These are phyloP conservation scores for Falco biarmicus DNA, from an alignment of 2,797 vertebrate genomes.

Conservation along the genomic window DNA sequence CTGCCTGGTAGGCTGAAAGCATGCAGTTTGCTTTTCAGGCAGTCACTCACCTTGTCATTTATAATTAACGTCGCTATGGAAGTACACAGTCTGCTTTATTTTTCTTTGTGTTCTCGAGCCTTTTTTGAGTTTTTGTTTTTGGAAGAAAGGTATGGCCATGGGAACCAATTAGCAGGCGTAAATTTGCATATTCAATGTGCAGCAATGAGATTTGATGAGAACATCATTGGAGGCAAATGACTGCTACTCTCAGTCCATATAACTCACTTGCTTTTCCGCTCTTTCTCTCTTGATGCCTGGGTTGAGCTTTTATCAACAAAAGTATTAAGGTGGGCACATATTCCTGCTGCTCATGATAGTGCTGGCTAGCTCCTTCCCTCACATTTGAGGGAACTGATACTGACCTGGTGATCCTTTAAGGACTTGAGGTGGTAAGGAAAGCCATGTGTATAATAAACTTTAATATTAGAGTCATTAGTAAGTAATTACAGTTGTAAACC, in stretches of 20 bases:
- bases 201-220: not conserved
- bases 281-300: not conserved
- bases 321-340: not conserved
- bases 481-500: not conserved
- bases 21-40: slow-evolving; percentile 8
- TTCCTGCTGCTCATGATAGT: not conserved
- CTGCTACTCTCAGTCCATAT: not conserved
- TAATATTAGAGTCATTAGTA: not conserved
- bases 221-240: not conserved
- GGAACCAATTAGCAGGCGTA: slow-evolving; percentile 60
- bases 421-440: not conserved
- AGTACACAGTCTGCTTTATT: not conserved
- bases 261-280: not conserved
- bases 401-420: not conserved
- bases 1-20: not conserved
- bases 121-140: not conserved
- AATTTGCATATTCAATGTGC: slow-evolving; percentile 42
- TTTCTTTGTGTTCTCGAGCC: not conserved
- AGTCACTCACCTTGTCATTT: not conserved
- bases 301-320: not conserved
- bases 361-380: not conserved
- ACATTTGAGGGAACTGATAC: not conserved
- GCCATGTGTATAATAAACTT: not conserved
- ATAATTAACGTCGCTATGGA: slow-evolving; percentile 6
- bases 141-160: not conserved